These are phyloP conservation scores for Tinamus major DNA, from an alignment of 2,797 vertebrate genomes.

Conservation along the genomic window DNA sequence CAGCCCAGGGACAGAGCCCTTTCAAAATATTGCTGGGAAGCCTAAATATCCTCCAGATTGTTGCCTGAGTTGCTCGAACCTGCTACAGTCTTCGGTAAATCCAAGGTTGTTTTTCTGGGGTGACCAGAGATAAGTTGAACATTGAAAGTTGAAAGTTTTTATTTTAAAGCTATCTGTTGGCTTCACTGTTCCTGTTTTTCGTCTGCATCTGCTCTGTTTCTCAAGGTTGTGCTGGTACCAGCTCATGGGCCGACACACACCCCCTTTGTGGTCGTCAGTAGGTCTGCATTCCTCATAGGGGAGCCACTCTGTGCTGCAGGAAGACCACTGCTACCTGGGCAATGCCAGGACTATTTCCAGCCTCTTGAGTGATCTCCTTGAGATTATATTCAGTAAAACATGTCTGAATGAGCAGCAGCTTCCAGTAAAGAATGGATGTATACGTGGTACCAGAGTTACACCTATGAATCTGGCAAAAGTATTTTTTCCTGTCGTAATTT, in stretches of 20 bases:
- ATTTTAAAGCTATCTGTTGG: background rate
- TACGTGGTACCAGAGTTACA: background rate
- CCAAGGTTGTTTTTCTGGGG: background rate
- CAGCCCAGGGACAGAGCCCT: background rate
- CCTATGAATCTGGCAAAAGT: background rate
- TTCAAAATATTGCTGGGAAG: conserved; percentile 17
- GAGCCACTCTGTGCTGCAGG: background rate
- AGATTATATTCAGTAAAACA: background rate
- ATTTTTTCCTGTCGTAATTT: background rate
- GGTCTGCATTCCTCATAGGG: background rate
- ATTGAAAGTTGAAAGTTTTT: background rate
- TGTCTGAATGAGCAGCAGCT: background rate
- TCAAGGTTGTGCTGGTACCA: background rate
- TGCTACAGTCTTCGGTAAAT: background rate
- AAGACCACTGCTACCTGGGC: background rate
- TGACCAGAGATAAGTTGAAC: background rate
- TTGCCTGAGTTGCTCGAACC: background rate
- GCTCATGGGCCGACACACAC: background rate
- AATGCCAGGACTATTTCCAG: background rate
- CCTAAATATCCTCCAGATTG: conserved; percentile 1
- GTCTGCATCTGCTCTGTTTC: background rate
- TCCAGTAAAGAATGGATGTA: background rate
- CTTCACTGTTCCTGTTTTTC: background rate
- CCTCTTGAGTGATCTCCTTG: background rate
- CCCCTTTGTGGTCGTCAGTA: background rate